Percentiles rank a stretch among this genome's conserved stretches.
Evolutionary conservation across 2,113 vertebrate genomes (phyloP).

Genomic region (Gymnobelideus leadbeateri): DNA sequence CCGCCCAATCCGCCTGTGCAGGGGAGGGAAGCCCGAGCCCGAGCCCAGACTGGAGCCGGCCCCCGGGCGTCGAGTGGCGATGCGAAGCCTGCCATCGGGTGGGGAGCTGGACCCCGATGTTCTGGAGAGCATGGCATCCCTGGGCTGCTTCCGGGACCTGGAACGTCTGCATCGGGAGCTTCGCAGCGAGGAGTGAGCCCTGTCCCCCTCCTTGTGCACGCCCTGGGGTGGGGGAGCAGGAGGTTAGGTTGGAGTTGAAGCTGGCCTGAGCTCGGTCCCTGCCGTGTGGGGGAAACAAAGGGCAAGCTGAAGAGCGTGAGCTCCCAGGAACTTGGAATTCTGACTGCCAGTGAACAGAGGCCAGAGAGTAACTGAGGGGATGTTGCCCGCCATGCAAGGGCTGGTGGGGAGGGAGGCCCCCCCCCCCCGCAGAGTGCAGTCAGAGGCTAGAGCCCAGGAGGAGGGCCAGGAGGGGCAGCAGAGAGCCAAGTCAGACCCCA

Average conservation of each 20-base stretch:
- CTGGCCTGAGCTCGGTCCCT: too few relatives aligned
- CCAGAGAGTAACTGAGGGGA: not conserved
- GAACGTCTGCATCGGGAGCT: constrained; percentile 92
- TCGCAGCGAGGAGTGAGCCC: constrained; percentile 91
- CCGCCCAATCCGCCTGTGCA: constrained; percentile 55
- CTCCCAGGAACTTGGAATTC: too few relatives aligned
- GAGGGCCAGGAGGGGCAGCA: too few relatives aligned
- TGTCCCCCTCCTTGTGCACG: too few relatives aligned
- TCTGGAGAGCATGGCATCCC: constrained; percentile 93
- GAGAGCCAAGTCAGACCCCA: not conserved
- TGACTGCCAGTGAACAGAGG: too few relatives aligned
- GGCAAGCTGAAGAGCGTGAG: too few relatives aligned
- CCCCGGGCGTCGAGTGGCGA: constrained; percentile 89
- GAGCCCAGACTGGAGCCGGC: constrained; percentile 90
- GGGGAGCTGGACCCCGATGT: constrained; percentile 94
- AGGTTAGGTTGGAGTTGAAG: too few relatives aligned
- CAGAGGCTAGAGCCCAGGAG: too few relatives aligned
- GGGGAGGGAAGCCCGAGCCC: constrained; percentile 91
- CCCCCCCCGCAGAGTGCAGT: too few relatives aligned
- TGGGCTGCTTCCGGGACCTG: constrained; percentile 94
- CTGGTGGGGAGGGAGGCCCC: too few relatives aligned
- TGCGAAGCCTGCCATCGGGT: constrained; percentile 88
- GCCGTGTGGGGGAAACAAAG: not conserved
- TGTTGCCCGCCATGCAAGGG: too few relatives aligned
- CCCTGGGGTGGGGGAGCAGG: too few relatives aligned